A percentile compares a stretch with the other conserved stretches of the same genome.
These are phyloP conservation scores for Lucilia cuprina DNA, from an alignment of 1,140 invertebrate genomes.

Conservation along the genomic window DNA sequence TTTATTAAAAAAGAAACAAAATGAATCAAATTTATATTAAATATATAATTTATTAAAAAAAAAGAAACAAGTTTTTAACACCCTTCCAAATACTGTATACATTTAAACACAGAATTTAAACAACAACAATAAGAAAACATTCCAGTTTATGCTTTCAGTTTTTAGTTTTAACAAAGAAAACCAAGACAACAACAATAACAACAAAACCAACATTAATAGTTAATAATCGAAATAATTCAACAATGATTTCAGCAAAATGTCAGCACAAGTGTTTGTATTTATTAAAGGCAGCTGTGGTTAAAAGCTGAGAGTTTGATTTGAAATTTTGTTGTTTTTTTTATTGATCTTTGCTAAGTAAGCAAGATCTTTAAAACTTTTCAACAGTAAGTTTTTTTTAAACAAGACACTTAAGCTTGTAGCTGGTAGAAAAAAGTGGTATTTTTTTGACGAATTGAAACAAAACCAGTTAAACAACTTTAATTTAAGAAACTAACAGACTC, in stretches of 20 bases:
- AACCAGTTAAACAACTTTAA: slow-evolving; percentile 15
- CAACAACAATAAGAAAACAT: not conserved
- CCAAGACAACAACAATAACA: not conserved
- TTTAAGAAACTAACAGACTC: not conserved
- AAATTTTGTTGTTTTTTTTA: no score
- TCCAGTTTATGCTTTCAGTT: not conserved
- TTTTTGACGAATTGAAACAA: not conserved
- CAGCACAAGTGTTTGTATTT: not conserved
- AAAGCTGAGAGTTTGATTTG: not conserved
- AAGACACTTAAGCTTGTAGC: not conserved
- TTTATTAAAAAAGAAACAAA: no score
- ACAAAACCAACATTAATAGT: not conserved
- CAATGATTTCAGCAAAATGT: slow-evolving; percentile 18
- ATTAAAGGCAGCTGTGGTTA: not conserved
- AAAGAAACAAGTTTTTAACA: not conserved
- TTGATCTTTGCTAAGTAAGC: not conserved
- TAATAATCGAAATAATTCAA: slow-evolving; percentile 13
- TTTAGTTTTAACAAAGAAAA: not conserved
- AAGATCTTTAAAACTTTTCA: not conserved
- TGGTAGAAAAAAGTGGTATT: not conserved
- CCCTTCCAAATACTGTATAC: not conserved
- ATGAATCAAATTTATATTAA: no score
- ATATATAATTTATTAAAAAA: not conserved
- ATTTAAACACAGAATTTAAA: not conserved
- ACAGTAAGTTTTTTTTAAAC: not conserved